Evolutionary conservation across 92 coral and sea anemone genomes (phyloP).

Genomic region (Zoanthus gigantus): DNA sequence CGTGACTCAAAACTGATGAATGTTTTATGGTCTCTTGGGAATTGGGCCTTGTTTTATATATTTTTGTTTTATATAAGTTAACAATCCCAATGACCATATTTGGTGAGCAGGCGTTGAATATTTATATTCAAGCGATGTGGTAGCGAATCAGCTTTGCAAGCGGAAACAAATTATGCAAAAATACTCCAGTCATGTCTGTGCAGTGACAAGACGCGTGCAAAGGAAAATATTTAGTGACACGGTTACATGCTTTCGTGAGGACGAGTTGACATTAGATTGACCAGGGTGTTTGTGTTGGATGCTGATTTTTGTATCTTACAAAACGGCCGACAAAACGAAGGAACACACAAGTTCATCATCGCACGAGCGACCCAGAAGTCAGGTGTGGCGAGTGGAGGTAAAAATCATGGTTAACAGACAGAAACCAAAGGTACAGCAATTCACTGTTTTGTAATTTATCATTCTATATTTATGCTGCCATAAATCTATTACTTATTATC

Average conservation of each 20-base stretch:
- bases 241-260: constrained; percentile 6
- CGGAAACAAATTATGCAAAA: constrained; percentile 22
- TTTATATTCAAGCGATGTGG: constrained; percentile 19
- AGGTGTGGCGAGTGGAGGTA: constrained; percentile 50
- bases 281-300: neutral
- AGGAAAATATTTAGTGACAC: neutral
- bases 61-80: neutral
- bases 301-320: neutral
- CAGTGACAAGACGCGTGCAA: neutral
- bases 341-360: constrained; percentile 1
- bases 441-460: neutral
- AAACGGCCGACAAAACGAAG: constrained; percentile 52
- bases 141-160: constrained; percentile 1
- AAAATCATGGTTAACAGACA: constrained; percentile 48
- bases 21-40: constrained; percentile 20
- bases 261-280: neutral
- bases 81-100: constrained; percentile 17
- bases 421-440: constrained; percentile 5
- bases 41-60: neutral
- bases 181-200: neutral
- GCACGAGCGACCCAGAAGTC: constrained; percentile 46
- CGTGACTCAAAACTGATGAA: constrained; percentile 34
- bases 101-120: constrained; percentile 3
- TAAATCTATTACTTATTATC: neutral
- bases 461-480: neutral